Conservation (phyloP, 2,888 invertebrate genomes). For the Doris montereyensis region DNA sequence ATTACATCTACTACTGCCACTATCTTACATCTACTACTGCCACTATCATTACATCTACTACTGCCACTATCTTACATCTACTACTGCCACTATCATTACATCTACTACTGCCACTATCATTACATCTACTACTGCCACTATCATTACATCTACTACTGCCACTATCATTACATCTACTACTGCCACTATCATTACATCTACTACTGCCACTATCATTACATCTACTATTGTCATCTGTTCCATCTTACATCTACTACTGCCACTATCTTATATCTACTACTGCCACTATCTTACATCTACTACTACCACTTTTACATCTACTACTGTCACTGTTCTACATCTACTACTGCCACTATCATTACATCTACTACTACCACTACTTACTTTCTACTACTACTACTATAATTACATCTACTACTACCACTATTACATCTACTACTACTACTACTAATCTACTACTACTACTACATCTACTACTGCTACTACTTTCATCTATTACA, state of each 20-base stretch:
- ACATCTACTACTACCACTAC: neutral
- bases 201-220: neutral
- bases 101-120: neutral
- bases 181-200: neutral
- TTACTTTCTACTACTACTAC: constrained; percentile 4
- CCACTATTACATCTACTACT: constrained; percentile 4
- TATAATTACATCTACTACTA: neutral
- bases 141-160: neutral
- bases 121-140: neutral
- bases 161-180: neutral
- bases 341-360: neutral
- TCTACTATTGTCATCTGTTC: no score
- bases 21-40: constrained; percentile 5
- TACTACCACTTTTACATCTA: constrained; percentile 2
- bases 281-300: neutral
- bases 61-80: neutral
- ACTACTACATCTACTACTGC: neutral
- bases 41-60: neutral
- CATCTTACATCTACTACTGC: no score
- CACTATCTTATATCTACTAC: neutral
- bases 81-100: neutral
- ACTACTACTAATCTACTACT: neutral
- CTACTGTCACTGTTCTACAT: neutral
- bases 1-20: neutral
- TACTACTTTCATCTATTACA: no score